A percentile compares a stretch with the other conserved stretches of the same genome.
Evolutionary conservation across 2,888 invertebrate genomes (phyloP).

Genomic region (Cheilosia vulpina): DNA sequence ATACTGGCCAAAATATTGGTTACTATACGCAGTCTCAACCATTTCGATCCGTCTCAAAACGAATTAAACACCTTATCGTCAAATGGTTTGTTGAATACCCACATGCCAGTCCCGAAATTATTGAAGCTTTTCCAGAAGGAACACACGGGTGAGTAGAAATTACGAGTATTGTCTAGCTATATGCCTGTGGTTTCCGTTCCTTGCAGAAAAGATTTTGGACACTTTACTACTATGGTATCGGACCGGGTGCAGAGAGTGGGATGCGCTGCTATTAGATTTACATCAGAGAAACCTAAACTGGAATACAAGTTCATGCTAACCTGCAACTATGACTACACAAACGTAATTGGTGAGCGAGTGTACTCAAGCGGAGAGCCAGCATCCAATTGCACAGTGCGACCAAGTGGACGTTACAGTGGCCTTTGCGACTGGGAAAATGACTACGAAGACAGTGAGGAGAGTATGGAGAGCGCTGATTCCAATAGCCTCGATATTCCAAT

Average conservation of each 20-base stretch:
- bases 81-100: conserved; percentile 81
- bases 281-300: conserved; percentile 43
- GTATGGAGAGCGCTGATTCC: conserved; percentile 57
- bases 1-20: conserved; percentile 82
- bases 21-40: conserved; percentile 80
- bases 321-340: conserved; percentile 82
- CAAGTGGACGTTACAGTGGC: conserved; percentile 79
- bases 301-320: conserved; percentile 79
- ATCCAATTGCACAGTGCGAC: conserved; percentile 78
- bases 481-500: background rate
- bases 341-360: conserved; percentile 79
- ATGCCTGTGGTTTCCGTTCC: background rate
- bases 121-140: background rate
- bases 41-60: conserved; percentile 80
- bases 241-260: conserved; percentile 82
- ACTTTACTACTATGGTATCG: conserved; percentile 81
- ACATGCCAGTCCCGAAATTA: conserved; percentile 23
- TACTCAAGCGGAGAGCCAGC: conserved; percentile 79
- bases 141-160: background rate
- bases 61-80: conserved; percentile 80
- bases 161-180: background rate
- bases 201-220: conserved; percentile 81
- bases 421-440: conserved; percentile 80
- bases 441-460: conserved; percentile 78
- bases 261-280: conserved; percentile 79